These are phyloP conservation scores for Capreolus pygargus DNA, from an alignment of 2,113 vertebrate genomes.

Conservation along the genomic window DNA sequence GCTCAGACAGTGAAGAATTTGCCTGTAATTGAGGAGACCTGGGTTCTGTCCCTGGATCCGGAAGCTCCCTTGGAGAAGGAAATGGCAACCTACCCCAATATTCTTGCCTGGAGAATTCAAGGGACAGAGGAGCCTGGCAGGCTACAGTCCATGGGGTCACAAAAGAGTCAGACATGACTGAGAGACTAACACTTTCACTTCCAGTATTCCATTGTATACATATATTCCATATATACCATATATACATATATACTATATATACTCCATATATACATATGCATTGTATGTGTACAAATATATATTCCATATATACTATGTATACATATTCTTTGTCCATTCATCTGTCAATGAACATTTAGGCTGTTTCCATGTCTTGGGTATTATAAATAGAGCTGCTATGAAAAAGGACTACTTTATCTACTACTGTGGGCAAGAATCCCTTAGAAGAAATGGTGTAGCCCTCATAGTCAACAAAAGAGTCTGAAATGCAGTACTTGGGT, in stretches of 20 bases:
- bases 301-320: neutral
- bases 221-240: neutral
- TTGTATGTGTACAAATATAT: neutral
- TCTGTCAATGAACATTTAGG: neutral
- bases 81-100: neutral
- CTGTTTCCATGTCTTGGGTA: neutral
- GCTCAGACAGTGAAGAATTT: neutral
- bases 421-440: neutral
- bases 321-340: neutral
- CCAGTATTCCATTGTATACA: neutral
- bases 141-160: neutral
- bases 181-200: neutral
- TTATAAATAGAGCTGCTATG: neutral
- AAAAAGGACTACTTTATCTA: neutral
- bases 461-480: neutral
- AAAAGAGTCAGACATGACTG: neutral
- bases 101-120: neutral
- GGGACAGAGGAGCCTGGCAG: neutral
- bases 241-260: neutral
- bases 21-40: neutral
- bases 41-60: accelerated
- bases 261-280: neutral
- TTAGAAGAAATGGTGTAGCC: neutral
- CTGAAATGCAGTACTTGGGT: neutral
- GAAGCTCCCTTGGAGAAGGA: neutral